Percentiles rank a stretch among this genome's conserved stretches.
Conservation (phyloP, 2,888 invertebrate species). For the Erebia epiphron region DNA sequence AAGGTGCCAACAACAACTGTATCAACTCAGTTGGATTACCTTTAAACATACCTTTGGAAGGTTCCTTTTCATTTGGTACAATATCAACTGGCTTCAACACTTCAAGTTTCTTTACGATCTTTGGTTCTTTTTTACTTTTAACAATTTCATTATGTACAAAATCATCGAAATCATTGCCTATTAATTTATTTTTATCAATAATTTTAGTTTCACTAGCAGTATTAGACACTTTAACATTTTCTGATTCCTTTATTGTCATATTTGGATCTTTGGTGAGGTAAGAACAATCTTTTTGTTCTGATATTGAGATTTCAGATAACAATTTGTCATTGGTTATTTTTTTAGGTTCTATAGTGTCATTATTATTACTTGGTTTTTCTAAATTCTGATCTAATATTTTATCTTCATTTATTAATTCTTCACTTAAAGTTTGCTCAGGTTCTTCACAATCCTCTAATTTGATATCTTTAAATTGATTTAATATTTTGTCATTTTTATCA, state of each 20-base stretch:
- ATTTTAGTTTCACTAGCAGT: not conserved
- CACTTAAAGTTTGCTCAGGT: not conserved
- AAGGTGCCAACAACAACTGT: too few species aligned
- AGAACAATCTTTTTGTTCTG: not conserved
- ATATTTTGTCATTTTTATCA: constrained; percentile 21
- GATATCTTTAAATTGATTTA: constrained; percentile 30
- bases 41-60: constrained; percentile 25
- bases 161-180: constrained; percentile 28
- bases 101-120: constrained; percentile 10
- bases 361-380: not conserved
- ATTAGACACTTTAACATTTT: not conserved
- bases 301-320: not conserved
- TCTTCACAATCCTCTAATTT: constrained; percentile 26
- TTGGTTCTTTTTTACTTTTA: constrained; percentile 12
- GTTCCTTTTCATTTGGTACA: constrained; percentile 15
- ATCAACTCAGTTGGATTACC: too few species aligned
- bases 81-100: constrained; percentile 3
- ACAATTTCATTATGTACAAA: constrained; percentile 16
- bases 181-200: not conserved
- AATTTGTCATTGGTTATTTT: not conserved
- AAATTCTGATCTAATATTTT: not conserved
- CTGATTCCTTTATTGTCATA: not conserved
- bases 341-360: not conserved
- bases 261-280: not conserved
- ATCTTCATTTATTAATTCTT: not conserved